Percentiles rank a stretch among this genome's conserved stretches.
phyloP scores from a whole-genome alignment of 37 sponge, comb jelly and placozoan genomes.

The Diacarnus erythraeanus region DNA sequence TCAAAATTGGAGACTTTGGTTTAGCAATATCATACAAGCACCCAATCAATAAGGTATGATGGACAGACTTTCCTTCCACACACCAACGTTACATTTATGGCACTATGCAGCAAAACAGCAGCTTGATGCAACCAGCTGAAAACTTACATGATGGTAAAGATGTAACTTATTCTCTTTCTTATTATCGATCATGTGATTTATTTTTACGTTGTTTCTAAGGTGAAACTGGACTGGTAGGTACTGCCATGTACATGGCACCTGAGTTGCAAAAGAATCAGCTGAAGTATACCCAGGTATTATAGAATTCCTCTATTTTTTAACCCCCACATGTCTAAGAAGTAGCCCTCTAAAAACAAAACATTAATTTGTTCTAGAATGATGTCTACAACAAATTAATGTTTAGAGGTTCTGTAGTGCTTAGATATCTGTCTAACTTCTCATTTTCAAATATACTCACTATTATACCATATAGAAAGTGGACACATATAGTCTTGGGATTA shows the following conservation, averaged over 20 bases:
- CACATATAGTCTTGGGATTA: slow-evolving; percentile 96
- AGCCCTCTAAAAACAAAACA: too few relatives aligned
- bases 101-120: not conserved
- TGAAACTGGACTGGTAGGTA: slow-evolving; percentile 79
- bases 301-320: too few relatives aligned
- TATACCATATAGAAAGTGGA: slow-evolving; percentile 74
- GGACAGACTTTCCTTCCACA: not conserved
- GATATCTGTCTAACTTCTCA: too few relatives aligned
- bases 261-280: slow-evolving; percentile 44
- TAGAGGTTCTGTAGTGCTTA: too few relatives aligned
- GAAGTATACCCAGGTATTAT: slow-evolving; percentile 74
- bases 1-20: slow-evolving; percentile 99
- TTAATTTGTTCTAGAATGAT: too few relatives aligned
- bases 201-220: not conserved
- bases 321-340: too few relatives aligned
- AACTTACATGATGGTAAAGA: slow-evolving; percentile 3
- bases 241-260: slow-evolving; percentile 77
- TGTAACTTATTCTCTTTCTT: not conserved
- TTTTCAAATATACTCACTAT: too few relatives aligned
- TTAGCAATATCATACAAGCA: slow-evolving; percentile 80
- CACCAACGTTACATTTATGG: not conserved
- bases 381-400: too few relatives aligned
- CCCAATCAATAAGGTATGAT: slow-evolving; percentile 26
- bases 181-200: not conserved
- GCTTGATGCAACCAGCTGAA: not conserved